These are phyloP conservation scores for Aurelia coerulea DNA, from an alignment of 30 jellyfish, hydroid and myxozoan genomes.

Conservation along the genomic window DNA sequence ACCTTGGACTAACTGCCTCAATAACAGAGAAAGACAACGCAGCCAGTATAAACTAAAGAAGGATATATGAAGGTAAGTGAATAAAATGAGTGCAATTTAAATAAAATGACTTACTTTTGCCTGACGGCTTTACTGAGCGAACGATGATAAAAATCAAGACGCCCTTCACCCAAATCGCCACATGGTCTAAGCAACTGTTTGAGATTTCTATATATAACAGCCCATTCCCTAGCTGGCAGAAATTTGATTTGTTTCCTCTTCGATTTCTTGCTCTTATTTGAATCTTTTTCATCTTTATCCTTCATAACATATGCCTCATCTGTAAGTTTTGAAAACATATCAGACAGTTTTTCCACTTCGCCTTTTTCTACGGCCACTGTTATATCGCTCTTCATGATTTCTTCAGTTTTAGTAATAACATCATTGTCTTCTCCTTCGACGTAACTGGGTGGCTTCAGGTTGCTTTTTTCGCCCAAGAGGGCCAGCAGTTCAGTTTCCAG, in stretches of 20 bases:
- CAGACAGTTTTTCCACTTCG: constrained; percentile 90
- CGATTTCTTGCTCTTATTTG: constrained; percentile 27
- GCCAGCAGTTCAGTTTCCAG: constrained; percentile 94
- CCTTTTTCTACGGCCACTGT: constrained; percentile 72
- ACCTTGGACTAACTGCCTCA: too few species aligned
- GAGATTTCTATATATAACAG: constrained; percentile 85
- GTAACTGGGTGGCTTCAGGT: constrained; percentile 47
- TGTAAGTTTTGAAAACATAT: constrained; percentile 76
- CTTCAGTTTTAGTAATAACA: constrained; percentile 70
- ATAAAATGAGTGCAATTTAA: background rate
- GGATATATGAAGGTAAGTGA: background rate
- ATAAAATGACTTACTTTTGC: constrained; percentile 67
- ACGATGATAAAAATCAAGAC: constrained; percentile 96
- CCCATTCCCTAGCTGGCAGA: constrained; percentile 98
- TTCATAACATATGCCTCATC: constrained; percentile 89
- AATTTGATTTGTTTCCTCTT: constrained; percentile 82
- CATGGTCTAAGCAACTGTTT: constrained; percentile 94
- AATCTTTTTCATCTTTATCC: constrained; percentile 53
- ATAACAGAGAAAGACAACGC: background rate
- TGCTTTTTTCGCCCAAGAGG: constrained; percentile 75
- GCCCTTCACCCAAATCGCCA: constrained; percentile 98
- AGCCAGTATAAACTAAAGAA: background rate
- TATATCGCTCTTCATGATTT: constrained; percentile 49
- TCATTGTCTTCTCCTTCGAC: constrained; percentile 82
- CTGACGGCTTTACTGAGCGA: constrained; percentile 97